Conservation (phyloP, 2,113 vertebrate genomes). For the Heterotis niloticus region DNA sequence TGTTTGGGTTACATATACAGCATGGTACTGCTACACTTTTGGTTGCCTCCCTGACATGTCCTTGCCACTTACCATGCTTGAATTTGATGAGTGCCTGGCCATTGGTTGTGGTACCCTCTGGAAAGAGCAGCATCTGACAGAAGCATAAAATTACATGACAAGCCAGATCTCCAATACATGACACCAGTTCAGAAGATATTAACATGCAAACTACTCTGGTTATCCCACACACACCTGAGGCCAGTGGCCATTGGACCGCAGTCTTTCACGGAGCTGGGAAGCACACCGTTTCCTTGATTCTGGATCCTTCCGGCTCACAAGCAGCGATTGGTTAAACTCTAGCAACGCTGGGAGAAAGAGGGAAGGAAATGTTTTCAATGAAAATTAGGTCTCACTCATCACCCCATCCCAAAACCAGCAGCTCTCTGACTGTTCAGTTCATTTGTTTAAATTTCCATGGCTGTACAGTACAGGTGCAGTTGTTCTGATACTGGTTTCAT, state of each 20-base stretch:
- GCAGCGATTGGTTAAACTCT: slow-evolving; percentile 80
- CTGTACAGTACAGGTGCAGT: too few relatives aligned
- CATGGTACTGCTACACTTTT: background rate
- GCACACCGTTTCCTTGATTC: slow-evolving; percentile 76
- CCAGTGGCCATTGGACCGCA: slow-evolving; percentile 76
- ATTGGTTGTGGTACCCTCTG: slow-evolving; percentile 85
- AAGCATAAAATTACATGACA: background rate
- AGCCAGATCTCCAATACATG: background rate
- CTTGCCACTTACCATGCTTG: slow-evolving; percentile 73
- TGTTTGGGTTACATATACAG: too few relatives aligned
- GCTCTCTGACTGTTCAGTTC: too few relatives aligned
- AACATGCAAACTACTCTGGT: background rate
- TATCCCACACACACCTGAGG: slow-evolving; percentile 68
- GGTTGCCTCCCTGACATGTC: background rate
- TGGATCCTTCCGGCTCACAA: slow-evolving; percentile 77
- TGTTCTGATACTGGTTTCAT: too few relatives aligned
- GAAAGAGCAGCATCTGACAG: slow-evolving; percentile 79
- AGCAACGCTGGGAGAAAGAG: slow-evolving; percentile 65
- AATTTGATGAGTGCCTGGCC: slow-evolving; percentile 77
- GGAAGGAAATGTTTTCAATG: background rate
- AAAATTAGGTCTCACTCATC: too few relatives aligned
- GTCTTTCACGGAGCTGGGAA: slow-evolving; percentile 68
- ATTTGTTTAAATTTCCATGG: too few relatives aligned
- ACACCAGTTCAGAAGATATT: background rate
- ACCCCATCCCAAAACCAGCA: too few relatives aligned